These are phyloP conservation scores for Chaenogobius annularis DNA, from an alignment of 2,113 vertebrate species.

Conservation along the genomic window DNA sequence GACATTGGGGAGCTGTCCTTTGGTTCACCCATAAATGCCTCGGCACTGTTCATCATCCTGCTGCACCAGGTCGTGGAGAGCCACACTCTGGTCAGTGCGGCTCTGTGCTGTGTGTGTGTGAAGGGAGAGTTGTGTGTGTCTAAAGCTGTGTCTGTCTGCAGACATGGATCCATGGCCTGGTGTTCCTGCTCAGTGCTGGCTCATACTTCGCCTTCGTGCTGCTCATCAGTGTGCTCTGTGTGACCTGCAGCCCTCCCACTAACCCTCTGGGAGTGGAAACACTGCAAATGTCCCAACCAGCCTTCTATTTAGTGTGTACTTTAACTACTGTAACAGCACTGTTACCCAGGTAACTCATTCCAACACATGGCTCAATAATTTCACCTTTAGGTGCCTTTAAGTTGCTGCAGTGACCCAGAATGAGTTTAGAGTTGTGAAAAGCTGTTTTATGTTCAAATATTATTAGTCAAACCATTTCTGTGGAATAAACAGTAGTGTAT, in stretches of 20 bases:
- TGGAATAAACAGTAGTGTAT: slow-evolving; percentile 5
- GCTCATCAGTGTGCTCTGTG: slow-evolving; percentile 78
- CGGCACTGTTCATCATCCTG: slow-evolving; percentile 86
- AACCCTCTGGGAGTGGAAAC: slow-evolving; percentile 85
- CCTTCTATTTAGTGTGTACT: slow-evolving; percentile 84
- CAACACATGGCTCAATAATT: background rate
- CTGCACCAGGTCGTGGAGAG: slow-evolving; percentile 91
- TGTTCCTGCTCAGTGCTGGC: slow-evolving; percentile 75
- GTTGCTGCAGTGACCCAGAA: background rate
- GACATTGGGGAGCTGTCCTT: slow-evolving; percentile 85
- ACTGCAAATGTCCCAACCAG: slow-evolving; percentile 77
- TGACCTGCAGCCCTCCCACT: slow-evolving; percentile 81
- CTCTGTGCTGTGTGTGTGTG: background rate
- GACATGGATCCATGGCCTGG: slow-evolving; percentile 85
- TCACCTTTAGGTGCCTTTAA: background rate
- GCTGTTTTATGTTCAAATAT: slow-evolving; percentile 5
- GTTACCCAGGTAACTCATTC: slow-evolving; percentile 81
- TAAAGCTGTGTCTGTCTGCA: slow-evolving; percentile 61
- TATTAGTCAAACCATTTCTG: background rate
- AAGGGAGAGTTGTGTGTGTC: background rate
- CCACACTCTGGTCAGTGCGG: slow-evolving; percentile 85
- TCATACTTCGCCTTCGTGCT: slow-evolving; percentile 83
- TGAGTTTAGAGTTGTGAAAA: background rate
- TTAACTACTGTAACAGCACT: slow-evolving; percentile 83
- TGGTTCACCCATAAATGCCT: slow-evolving; percentile 87